Percentiles rank a stretch among this genome's conserved stretches.
Evolutionary conservation across 2,797 vertebrate genomes (phyloP).

Genomic region (Acrocephalus scirpaceus): DNA sequence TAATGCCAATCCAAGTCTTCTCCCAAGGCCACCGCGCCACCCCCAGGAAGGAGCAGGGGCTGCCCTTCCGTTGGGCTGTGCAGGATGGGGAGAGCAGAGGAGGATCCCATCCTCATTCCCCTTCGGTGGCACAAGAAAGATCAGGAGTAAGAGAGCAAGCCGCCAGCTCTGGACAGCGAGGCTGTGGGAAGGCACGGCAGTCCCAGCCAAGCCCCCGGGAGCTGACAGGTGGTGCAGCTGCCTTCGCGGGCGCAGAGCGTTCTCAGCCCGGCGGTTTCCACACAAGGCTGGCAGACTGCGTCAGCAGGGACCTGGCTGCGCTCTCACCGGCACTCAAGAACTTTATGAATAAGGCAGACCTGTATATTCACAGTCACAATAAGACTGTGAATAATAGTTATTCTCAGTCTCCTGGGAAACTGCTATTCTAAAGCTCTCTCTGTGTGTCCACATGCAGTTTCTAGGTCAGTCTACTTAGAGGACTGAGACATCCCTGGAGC

Average conservation of each 20-base stretch:
- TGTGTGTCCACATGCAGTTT: not conserved
- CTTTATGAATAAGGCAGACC: not conserved
- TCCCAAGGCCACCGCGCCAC: not conserved
- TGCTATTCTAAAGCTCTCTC: not conserved
- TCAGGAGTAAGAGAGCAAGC: not conserved
- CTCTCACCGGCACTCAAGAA: not conserved
- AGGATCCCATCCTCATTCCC: not conserved
- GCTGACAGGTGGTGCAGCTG: rapidly evolving
- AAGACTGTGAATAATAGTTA: not conserved
- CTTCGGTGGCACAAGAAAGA: rapidly evolving
- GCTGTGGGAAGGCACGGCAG: not conserved
- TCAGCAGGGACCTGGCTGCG: not conserved
- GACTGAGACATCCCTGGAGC: not conserved
- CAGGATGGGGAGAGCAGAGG: not conserved
- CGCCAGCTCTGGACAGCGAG: too few species aligned
- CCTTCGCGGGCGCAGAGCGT: rapidly evolving
- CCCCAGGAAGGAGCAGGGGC: not conserved
- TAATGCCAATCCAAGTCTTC: not conserved
- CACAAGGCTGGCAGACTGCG: not conserved
- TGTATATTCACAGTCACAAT: too few species aligned
- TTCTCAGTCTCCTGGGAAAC: not conserved
- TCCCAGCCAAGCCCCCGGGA: not conserved
- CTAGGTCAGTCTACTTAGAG: not conserved
- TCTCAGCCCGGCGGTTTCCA: rapidly evolving
- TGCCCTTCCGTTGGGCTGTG: not conserved